Evolutionary conservation across 2,113 vertebrate species (phyloP).

Genomic region (Psilopogon haemacephalus): DNA sequence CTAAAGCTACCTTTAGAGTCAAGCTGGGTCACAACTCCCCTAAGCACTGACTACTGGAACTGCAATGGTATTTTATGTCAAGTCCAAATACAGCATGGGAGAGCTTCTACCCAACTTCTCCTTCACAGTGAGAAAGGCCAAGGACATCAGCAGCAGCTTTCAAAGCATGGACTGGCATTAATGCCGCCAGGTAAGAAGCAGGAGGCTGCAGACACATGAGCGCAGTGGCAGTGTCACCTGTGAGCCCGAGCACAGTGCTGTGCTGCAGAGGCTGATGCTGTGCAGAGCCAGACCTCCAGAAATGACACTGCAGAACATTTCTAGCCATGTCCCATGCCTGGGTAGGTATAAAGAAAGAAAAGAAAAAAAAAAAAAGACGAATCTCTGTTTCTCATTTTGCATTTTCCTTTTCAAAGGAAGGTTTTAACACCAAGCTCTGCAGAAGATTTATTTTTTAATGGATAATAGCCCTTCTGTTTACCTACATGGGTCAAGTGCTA

Average conservation of each 20-base stretch:
- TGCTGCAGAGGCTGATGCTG: background rate
- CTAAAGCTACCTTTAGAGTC: background rate
- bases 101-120: background rate
- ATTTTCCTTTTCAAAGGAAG: constrained; percentile 27
- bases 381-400: constrained; percentile 1
- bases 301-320: background rate
- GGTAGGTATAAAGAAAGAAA: background rate
- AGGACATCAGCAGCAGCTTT: background rate
- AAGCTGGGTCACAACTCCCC: background rate
- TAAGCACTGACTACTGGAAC: background rate
- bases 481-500: constrained; percentile 55
- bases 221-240: background rate
- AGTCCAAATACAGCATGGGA: background rate
- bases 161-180: background rate
- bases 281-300: background rate
- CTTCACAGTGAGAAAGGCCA: background rate
- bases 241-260: fast-evolving
- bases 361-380: background rate
- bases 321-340: background rate
- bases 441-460: constrained; percentile 59
- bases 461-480: constrained; percentile 59
- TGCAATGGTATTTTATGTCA: background rate
- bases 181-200: background rate
- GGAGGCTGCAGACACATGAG: background rate
- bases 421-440: constrained; percentile 40